Percentiles rank a stretch among this genome's conserved stretches.
These are phyloP conservation scores for Malthinus flaveolus DNA, from an alignment of 2,888 invertebrate genomes.

Conservation along the genomic window DNA sequence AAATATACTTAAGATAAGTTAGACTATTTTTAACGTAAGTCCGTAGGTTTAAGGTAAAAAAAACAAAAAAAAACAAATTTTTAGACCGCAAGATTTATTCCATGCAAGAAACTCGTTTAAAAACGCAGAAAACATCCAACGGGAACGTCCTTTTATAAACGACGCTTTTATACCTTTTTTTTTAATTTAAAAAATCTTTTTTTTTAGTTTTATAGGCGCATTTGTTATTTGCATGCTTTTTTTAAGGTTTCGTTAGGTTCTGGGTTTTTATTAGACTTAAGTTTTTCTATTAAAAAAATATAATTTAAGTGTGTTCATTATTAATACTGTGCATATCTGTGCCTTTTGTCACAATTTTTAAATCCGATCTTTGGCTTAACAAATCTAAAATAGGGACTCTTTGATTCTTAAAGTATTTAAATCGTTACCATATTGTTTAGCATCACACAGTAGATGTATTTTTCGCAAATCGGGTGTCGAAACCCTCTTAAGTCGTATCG, in stretches of 20 bases:
- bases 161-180: constrained; percentile 11
- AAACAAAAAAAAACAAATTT: constrained; percentile 38
- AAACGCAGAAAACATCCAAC: too few species aligned
- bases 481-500: too few species aligned
- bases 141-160: constrained; percentile 17
- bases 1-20: constrained; percentile 42
- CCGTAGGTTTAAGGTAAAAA: constrained; percentile 36
- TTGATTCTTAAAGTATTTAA: not conserved
- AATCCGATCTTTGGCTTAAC: not conserved
- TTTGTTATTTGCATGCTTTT: constrained; percentile 24
- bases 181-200: not conserved
- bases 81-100: constrained; percentile 32
- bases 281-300: constrained; percentile 36
- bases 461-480: too few species aligned
- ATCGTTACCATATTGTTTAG: constrained; percentile 6
- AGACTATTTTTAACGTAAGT: constrained; percentile 44
- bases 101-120: constrained; percentile 2
- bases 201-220: constrained; percentile 6
- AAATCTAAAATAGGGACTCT: not conserved
- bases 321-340: constrained; percentile 29
- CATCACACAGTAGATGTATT: not conserved
- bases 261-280: constrained; percentile 27
- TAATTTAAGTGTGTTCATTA: constrained; percentile 38
- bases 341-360: constrained; percentile 24
- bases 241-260: constrained; percentile 4